Evolutionary conservation across 2,797 vertebrate species (phyloP).

Genomic region (Amniataba percoides): DNA sequence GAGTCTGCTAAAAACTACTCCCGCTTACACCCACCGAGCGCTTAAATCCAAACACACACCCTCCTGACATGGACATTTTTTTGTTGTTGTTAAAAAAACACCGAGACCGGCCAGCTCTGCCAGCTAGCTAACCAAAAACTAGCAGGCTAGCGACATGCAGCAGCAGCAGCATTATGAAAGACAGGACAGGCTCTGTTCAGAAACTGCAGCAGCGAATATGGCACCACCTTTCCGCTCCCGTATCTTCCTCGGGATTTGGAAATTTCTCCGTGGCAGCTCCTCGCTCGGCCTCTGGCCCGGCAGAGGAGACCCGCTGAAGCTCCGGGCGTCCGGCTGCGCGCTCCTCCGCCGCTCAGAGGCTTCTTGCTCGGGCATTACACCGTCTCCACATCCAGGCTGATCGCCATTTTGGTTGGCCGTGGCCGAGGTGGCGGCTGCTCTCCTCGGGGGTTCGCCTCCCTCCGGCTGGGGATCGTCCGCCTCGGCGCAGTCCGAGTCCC

Average conservation of each 20-base stretch:
- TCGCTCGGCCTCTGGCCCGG: slow-evolving; percentile 76
- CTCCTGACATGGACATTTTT: too few relatives aligned
- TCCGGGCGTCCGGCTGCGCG: slow-evolving; percentile 74
- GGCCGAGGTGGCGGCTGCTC: slow-evolving; percentile 85
- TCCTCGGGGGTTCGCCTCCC: slow-evolving; percentile 80
- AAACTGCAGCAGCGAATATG: slow-evolving; percentile 68
- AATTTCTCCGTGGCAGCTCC: slow-evolving; percentile 83
- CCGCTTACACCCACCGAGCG: background rate
- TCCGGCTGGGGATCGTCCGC: slow-evolving; percentile 67
- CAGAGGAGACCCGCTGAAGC: slow-evolving; percentile 76
- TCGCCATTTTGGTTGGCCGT: slow-evolving; percentile 90
- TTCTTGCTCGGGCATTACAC: slow-evolving; percentile 86
- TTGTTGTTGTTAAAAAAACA: slow-evolving; percentile 3
- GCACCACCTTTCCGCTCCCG: slow-evolving; percentile 87
- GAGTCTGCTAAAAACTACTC: slow-evolving; percentile 34
- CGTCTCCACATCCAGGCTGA: slow-evolving; percentile 87
- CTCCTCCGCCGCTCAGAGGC: slow-evolving; percentile 83
- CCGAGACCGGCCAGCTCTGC: slow-evolving; percentile 1
- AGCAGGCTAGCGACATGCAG: slow-evolving; percentile 75
- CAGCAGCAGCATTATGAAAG: slow-evolving; percentile 72
- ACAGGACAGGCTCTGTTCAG: slow-evolving; percentile 69
- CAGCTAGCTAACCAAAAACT: slow-evolving; percentile 38
- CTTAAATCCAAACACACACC: background rate
- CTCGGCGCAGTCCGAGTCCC: slow-evolving; percentile 74
- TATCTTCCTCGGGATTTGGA: slow-evolving; percentile 88